A percentile compares a stretch with the other conserved stretches of the same genome.
Conservation (phyloP, 2,797 vertebrate species). For the Cossypha heuglini region DNA sequence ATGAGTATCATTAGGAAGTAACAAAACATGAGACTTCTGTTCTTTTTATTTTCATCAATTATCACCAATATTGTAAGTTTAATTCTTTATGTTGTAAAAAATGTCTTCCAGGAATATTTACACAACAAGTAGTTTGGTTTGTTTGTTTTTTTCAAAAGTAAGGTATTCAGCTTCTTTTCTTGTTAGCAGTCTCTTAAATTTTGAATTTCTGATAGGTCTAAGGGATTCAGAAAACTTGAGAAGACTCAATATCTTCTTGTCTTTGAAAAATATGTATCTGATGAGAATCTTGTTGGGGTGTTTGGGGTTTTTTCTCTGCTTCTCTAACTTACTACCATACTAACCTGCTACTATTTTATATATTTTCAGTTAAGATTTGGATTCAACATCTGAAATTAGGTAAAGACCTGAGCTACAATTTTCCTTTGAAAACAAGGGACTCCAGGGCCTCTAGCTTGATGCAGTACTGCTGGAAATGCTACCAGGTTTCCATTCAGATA, state of each 20-base stretch:
- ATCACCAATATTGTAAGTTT: neutral
- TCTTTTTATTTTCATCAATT: neutral
- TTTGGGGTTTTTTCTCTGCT: neutral
- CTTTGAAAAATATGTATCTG: neutral
- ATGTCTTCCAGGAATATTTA: neutral
- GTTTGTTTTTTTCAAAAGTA: neutral
- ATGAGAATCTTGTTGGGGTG: neutral
- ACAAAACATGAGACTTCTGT: neutral
- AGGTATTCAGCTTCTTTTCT: neutral
- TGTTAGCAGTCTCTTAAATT: neutral
- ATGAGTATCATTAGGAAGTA: neutral
- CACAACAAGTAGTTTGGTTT: neutral
- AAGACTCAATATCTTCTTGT: neutral
- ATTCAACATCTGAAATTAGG: neutral
- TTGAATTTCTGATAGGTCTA: neutral
- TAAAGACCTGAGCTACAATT: neutral
- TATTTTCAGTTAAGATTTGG: neutral
- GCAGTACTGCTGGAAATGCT: neutral
- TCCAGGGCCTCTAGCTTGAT: neutral
- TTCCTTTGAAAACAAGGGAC: neutral
- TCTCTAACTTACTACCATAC: neutral
- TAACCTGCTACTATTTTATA: neutral
- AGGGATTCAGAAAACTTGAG: neutral
- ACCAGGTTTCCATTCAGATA: neutral
- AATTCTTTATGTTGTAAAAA: neutral